phyloP scores from a whole-genome alignment of 2,888 invertebrate genomes.

The Drosophila seclusa region DNA sequence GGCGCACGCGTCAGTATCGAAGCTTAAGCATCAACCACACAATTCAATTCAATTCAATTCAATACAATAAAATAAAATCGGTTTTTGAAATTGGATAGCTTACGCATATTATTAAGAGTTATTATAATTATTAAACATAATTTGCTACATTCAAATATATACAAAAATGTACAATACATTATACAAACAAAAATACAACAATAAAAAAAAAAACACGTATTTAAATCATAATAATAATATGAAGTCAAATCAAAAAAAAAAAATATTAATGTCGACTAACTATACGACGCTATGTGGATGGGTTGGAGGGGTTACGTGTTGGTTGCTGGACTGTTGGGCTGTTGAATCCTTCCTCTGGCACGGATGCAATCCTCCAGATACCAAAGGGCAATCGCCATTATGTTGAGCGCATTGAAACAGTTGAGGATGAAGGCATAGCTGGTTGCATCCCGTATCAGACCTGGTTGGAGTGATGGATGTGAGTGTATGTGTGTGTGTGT shows the following conservation, averaged over 20 bases:
- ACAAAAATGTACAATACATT: conserved; percentile 64
- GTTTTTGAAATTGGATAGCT: conserved; percentile 38
- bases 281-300: conserved; percentile 32
- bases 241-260: conserved; percentile 44
- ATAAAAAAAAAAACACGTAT: conserved; percentile 15
- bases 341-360: conserved; percentile 23
- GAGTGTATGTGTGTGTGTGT: too few relatives aligned
- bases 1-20: conserved; percentile 19
- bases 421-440: conserved; percentile 88
- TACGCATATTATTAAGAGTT: conserved; percentile 64
- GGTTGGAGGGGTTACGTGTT: background rate
- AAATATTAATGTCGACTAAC: conserved; percentile 50
- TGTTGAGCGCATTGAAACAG: conserved; percentile 88
- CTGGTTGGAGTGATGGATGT: conserved; percentile 81
- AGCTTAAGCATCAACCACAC: background rate
- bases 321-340: background rate
- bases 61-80: conserved; percentile 6
- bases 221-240: conserved; percentile 22
- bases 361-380: conserved; percentile 85
- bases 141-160: conserved; percentile 66
- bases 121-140: conserved; percentile 59
- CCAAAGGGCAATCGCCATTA: conserved; percentile 88
- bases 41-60: background rate
- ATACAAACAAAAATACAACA: conserved; percentile 4
- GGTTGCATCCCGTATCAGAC: conserved; percentile 88